phyloP scores from a whole-genome alignment of 1,140 invertebrate species.

The Wasmannia auropunctata region DNA sequence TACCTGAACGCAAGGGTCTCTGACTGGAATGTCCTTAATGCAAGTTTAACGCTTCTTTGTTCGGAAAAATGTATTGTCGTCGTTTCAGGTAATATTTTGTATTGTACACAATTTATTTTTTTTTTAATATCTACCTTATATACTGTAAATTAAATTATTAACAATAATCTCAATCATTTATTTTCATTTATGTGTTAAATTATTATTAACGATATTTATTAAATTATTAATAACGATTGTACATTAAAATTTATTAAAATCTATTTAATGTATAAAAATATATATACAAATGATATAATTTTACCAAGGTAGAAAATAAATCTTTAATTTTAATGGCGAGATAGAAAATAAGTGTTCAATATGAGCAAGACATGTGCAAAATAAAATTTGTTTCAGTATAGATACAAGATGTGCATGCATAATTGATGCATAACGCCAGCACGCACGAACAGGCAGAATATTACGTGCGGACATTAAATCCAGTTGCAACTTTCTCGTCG shows the following conservation, averaged over 20 bases:
- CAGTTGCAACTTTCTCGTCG: conserved; percentile 51
- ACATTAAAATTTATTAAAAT: not conserved
- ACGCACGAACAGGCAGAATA: conserved; percentile 21
- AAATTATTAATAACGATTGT: not conserved
- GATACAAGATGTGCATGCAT: not conserved
- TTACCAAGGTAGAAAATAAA: not conserved
- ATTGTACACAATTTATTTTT: not conserved
- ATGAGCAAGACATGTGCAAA: not conserved
- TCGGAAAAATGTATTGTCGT: not conserved
- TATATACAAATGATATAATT: not conserved
- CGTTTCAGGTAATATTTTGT: not conserved
- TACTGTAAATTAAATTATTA: not conserved
- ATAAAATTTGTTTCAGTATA: not conserved
- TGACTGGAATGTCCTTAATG: not conserved
- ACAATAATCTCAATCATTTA: no score
- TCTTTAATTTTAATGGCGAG: not conserved
- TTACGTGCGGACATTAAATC: conserved; percentile 42
- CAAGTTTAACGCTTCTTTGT: not conserved
- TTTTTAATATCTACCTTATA: not conserved
- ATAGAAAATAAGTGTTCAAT: not conserved
- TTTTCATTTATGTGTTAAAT: no score
- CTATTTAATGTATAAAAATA: not conserved
- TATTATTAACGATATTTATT: no score
- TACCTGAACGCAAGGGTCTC: not conserved
- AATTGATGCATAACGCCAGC: conserved; percentile 1